These are phyloP conservation scores for Oryctolagus cuniculus DNA, from an alignment of 2,113 vertebrate species.

Conservation along the genomic window DNA sequence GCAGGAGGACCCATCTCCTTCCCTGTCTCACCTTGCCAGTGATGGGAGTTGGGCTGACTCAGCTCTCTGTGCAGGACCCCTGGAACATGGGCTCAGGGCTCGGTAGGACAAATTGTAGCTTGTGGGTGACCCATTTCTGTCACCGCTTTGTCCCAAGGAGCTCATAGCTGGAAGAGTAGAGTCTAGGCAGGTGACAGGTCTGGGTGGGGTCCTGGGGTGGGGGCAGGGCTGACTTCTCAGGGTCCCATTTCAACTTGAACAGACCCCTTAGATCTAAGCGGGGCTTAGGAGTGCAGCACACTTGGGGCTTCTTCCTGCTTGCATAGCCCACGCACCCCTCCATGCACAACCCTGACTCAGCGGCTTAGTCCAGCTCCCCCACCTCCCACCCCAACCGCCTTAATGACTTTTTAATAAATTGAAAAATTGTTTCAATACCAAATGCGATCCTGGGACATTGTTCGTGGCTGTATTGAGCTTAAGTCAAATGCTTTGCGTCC, in stretches of 20 bases:
- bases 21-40: background rate
- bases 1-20: background rate
- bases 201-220: background rate
- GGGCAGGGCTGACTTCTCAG: background rate
- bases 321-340: background rate
- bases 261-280: background rate
- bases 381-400: constrained; percentile 73
- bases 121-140: background rate
- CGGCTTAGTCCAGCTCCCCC: constrained; percentile 80
- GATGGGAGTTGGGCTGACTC: background rate
- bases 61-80: background rate
- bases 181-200: background rate
- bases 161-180: background rate
- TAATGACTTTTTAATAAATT: constrained; percentile 91
- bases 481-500: constrained; percentile 90
- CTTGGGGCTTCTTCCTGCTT: background rate
- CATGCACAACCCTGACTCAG: constrained; percentile 61
- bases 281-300: background rate
- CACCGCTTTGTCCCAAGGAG: background rate
- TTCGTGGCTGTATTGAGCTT: constrained; percentile 90
- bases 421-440: constrained; percentile 91
- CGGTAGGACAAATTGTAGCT: background rate
- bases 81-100: background rate
- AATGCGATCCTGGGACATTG: constrained; percentile 89
- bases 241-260: background rate